Conservation (phyloP, 2,888 invertebrate genomes). For the Tinea trinotella region DNA sequence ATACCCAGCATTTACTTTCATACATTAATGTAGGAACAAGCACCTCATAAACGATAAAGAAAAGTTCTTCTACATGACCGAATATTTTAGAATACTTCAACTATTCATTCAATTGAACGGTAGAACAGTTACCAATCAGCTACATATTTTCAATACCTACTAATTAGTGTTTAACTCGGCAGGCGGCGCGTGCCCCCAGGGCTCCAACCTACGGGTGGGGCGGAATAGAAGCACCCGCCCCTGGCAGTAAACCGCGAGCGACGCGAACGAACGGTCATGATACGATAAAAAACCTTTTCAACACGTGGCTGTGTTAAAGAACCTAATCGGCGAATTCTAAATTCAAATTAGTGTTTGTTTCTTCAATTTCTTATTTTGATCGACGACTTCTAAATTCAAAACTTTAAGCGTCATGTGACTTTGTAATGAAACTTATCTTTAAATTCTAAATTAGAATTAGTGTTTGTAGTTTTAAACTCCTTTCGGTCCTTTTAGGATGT, state of each 20-base stretch:
- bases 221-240: conserved; percentile 16
- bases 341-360: not conserved
- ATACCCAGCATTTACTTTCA: too few relatives aligned
- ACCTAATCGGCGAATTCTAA: not conserved
- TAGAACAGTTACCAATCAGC: conserved; percentile 55
- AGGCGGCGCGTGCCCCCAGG: conserved; percentile 40
- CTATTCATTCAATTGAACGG: too few relatives aligned
- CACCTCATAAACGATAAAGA: too few relatives aligned
- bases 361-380: not conserved
- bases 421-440: too few relatives aligned
- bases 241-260: conserved; percentile 17
- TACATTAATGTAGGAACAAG: too few relatives aligned
- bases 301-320: not conserved
- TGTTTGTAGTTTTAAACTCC: too few relatives aligned
- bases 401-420: too few relatives aligned
- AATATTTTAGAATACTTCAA: too few relatives aligned
- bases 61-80: too few relatives aligned
- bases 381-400: too few relatives aligned
- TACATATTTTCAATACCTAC: conserved; percentile 37
- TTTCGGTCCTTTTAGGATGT: too few relatives aligned
- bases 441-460: too few relatives aligned
- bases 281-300: not conserved
- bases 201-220: conserved; percentile 16
- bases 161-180: conserved; percentile 40
- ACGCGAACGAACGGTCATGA: conserved; percentile 14